A percentile compares a stretch with the other conserved stretches of the same genome.
Evolutionary conservation across 2,888 invertebrate species (phyloP).

Genomic region (Stomorhina lunata): DNA sequence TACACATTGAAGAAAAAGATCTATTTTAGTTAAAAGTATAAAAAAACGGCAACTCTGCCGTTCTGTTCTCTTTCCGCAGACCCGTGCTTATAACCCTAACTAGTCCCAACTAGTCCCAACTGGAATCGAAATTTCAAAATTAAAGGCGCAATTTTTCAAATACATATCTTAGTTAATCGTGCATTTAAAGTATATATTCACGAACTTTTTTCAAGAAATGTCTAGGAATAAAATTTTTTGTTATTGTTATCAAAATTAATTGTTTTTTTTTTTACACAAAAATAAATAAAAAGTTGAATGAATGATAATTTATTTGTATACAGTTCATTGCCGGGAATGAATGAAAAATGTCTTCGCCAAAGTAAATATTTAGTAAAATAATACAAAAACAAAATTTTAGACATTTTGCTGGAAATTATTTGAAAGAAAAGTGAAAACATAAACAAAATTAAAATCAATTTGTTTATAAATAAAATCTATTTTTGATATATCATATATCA

Average conservation of each 20-base stretch:
- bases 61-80: too few species aligned
- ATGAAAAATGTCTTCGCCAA: neutral
- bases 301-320: conserved; percentile 7
- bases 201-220: neutral
- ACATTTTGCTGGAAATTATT: neutral
- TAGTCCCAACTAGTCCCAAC: too few species aligned
- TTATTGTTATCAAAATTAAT: neutral
- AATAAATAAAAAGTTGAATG: neutral
- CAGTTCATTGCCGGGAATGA: conserved; percentile 27
- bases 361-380: neutral
- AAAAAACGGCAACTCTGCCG: too few species aligned
- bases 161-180: neutral
- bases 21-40: too few species aligned
- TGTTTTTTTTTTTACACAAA: neutral
- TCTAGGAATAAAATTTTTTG: neutral
- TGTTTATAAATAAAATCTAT: neutral
- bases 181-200: neutral
- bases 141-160: neutral
- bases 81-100: too few species aligned
- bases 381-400: neutral
- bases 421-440: neutral
- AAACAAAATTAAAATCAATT: neutral
- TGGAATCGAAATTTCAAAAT: too few species aligned
- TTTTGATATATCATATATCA: too few species aligned
- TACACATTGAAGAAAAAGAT: too few species aligned